Percentiles rank a stretch among this genome's conserved stretches.
Conservation (phyloP, 2,888 invertebrate genomes). For the Synanthedon myopaeformis region DNA sequence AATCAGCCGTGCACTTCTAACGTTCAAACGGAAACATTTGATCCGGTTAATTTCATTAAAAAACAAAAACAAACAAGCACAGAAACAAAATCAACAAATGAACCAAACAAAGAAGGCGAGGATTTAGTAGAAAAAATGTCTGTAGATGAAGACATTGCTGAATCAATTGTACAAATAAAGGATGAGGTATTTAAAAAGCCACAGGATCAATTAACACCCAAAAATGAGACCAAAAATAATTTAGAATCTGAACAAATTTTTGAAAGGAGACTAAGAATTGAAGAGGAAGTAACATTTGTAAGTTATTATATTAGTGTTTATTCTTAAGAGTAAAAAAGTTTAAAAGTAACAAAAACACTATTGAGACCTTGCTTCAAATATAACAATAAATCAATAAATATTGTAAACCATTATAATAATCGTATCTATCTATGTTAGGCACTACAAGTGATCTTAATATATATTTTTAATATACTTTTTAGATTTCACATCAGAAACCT, state of each 20-base stretch:
- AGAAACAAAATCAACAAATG: constrained; percentile 3
- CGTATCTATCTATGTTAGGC: no score
- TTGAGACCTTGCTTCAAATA: no score
- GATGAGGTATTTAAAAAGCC: constrained; percentile 6
- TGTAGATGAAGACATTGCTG: constrained; percentile 1
- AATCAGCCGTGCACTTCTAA: constrained; percentile 16
- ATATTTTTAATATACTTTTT: no score
- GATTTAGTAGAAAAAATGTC: constrained; percentile 6
- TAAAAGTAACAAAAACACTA: no score
- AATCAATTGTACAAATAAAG: constrained; percentile 5
- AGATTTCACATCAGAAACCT: no score
- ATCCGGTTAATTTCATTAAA: constrained; percentile 31
- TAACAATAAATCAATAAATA: no score
- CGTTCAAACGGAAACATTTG: constrained; percentile 12
- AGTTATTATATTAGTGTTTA: constrained; percentile 15
- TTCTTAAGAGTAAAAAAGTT: no score
- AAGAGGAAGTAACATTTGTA: constrained; percentile 62
- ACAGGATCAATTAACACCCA: constrained; percentile 1
- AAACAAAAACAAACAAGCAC: constrained; percentile 14
- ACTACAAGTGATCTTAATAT: no score
- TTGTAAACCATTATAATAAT: no score
- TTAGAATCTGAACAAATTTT: constrained; percentile 12
- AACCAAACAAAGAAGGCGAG: constrained; percentile 4
- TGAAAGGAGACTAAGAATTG: constrained; percentile 52
- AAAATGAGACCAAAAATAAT: constrained; percentile 1